A percentile compares a stretch with the other conserved stretches of the same genome.
phyloP scores from a whole-genome alignment of 2,113 vertebrate species.

The Podarcis cretensis region DNA sequence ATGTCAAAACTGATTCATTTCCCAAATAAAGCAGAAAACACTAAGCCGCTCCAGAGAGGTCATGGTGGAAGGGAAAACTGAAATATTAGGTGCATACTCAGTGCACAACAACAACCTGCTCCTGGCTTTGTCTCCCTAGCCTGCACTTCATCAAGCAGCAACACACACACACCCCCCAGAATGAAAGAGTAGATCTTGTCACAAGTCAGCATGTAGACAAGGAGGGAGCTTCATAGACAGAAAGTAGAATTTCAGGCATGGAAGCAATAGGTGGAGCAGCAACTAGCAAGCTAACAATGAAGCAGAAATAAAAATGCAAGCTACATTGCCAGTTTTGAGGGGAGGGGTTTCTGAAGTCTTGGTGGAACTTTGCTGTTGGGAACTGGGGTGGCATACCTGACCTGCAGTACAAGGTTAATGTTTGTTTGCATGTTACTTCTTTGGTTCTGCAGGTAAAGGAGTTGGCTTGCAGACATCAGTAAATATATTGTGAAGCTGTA shows the following conservation, averaged over 20 bases:
- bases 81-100: background rate
- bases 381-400: background rate
- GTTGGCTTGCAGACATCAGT: background rate
- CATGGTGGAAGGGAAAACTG: background rate
- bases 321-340: background rate
- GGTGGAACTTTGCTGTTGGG: background rate
- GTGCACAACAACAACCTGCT: background rate
- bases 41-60: background rate
- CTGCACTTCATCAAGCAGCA: background rate
- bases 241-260: background rate
- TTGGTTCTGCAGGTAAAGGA: background rate
- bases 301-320: background rate
- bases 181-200: background rate
- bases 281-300: background rate
- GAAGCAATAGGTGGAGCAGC: background rate
- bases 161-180: background rate
- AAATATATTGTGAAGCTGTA: conserved; percentile 1
- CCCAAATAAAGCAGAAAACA: background rate
- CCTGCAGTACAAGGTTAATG: background rate
- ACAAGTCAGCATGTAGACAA: background rate
- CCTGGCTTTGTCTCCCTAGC: background rate
- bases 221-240: background rate
- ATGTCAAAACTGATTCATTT: background rate
- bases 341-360: background rate
- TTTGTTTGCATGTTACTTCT: background rate